These are phyloP conservation scores for Lagopus muta DNA, from an alignment of 2,113 vertebrate genomes.

Conservation along the genomic window DNA sequence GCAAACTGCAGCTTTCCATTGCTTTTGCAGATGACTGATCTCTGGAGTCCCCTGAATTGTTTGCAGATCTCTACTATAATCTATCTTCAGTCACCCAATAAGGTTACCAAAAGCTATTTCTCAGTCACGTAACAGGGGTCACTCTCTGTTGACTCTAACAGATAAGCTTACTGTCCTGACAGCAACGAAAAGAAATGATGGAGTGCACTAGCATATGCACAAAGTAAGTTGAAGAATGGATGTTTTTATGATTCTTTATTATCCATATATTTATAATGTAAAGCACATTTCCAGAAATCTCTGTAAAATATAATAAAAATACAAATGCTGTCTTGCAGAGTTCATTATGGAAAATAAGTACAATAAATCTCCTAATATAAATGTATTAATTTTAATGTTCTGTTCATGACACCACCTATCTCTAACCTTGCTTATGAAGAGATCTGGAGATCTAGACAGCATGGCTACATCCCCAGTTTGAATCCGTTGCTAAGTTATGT, in stretches of 20 bases:
- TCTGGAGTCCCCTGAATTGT: constrained; percentile 12
- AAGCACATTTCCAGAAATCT: not conserved
- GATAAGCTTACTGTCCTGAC: not conserved
- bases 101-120: constrained; percentile 29
- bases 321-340: not conserved
- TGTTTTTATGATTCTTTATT: not conserved
- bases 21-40: constrained; percentile 54
- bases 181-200: not conserved
- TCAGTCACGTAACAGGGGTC: not conserved
- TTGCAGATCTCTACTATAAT: constrained; percentile 19
- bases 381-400: not conserved
- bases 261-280: not conserved
- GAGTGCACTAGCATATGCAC: not conserved
- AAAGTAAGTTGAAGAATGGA: not conserved
- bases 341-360: not conserved
- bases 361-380: not conserved
- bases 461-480: not conserved
- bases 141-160: not conserved
- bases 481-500: not conserved
- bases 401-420: not conserved
- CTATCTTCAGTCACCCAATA: constrained; percentile 22
- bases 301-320: not conserved
- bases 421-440: not conserved
- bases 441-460: not conserved
- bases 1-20: constrained; percentile 40